Conservation (phyloP, 2,797 vertebrate species). For the Rhinoraja longicauda region DNA sequence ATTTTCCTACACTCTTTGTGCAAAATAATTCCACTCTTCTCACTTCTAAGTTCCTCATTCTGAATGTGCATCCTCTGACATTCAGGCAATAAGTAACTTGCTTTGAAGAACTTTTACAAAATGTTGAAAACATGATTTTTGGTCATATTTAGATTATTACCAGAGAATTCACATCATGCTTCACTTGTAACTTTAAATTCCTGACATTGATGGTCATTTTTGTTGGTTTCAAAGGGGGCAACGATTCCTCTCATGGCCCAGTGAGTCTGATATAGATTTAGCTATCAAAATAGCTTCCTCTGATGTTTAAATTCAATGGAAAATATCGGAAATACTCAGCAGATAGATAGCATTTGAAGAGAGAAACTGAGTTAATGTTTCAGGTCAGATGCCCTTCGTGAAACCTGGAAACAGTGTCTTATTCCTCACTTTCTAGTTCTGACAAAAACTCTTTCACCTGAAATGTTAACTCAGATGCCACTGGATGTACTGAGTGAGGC, state of each 20-base stretch:
- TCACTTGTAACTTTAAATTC: neutral
- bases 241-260: neutral
- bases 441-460: no score
- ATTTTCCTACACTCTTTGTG: no score
- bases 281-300: neutral
- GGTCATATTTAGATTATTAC: neutral
- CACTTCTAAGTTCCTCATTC: neutral
- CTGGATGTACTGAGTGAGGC: no score
- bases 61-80: neutral
- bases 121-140: neutral
- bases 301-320: neutral
- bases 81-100: neutral
- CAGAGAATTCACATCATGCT: neutral
- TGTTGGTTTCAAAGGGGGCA: neutral
- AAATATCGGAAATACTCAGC: no score
- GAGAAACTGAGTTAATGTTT: no score
- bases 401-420: no score
- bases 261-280: neutral
- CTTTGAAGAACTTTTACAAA: neutral
- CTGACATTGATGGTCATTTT: neutral
- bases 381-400: no score
- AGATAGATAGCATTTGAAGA: no score
- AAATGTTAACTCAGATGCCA: no score
- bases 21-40: neutral
- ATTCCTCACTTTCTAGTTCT: no score